Conservation (phyloP, 2,797 vertebrate genomes). For the Parauchenoglanis ngamensis region DNA sequence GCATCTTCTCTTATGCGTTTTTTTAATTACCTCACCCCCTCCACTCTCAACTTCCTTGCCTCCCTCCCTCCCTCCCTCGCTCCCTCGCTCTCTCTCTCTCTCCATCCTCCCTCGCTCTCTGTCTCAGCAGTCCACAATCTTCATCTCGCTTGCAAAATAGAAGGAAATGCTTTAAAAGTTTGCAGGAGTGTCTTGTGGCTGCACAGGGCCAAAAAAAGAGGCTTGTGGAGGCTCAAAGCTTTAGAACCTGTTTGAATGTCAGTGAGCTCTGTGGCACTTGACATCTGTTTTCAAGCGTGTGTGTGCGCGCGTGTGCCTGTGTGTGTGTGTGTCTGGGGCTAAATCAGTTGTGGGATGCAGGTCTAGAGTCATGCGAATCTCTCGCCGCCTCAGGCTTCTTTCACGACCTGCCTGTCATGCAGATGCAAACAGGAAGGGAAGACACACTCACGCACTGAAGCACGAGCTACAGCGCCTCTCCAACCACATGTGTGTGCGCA, state of each 20-base stretch:
- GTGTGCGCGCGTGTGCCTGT: constrained; percentile 9
- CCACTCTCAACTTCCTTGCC: constrained; percentile 39
- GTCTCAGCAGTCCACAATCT: constrained; percentile 39
- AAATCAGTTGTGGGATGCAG: constrained; percentile 52
- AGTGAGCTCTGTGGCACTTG: constrained; percentile 53
- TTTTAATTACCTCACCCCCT: constrained; percentile 55
- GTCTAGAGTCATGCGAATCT: constrained; percentile 48
- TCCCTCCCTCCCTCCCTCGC: neutral
- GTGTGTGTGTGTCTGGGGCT: constrained; percentile 14
- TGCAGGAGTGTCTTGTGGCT: constrained; percentile 28
- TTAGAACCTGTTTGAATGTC: constrained; percentile 49
- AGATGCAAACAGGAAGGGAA: constrained; percentile 48
- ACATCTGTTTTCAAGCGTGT: constrained; percentile 50
- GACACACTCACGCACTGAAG: constrained; percentile 27
- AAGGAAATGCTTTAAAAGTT: constrained; percentile 29
- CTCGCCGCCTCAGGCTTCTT: constrained; percentile 52
- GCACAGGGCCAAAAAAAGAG: constrained; percentile 37
- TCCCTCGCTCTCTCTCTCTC: constrained; percentile 26
- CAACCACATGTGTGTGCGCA: constrained; percentile 7
- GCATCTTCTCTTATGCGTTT: constrained; percentile 51
- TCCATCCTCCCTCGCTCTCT: constrained; percentile 27
- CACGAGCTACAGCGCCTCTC: constrained; percentile 30
- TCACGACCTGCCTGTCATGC: constrained; percentile 53
- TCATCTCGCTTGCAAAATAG: constrained; percentile 40
- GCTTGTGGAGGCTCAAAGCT: constrained; percentile 46